Conservation (phyloP, 2,113 vertebrate species). For the Catagonus wagneri region DNA sequence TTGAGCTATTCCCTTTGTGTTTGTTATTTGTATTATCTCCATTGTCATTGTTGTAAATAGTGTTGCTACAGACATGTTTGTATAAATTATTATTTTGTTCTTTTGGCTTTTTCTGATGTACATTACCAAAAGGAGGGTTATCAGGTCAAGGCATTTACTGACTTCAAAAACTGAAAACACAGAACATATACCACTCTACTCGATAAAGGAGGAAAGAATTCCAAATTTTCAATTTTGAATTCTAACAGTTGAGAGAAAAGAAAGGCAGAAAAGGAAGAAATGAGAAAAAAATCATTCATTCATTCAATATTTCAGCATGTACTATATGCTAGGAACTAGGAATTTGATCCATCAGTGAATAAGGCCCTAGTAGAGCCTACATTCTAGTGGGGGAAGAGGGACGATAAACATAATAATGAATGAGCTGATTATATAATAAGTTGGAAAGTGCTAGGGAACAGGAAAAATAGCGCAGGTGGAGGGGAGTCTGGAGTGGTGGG, state of each 20-base stretch:
- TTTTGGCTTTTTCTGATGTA: background rate
- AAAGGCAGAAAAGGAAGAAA: slow-evolving; percentile 17
- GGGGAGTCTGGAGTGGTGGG: background rate
- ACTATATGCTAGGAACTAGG: background rate
- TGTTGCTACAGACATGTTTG: background rate
- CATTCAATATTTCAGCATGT: background rate
- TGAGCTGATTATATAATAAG: background rate
- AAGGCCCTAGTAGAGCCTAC: background rate
- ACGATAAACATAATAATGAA: background rate
- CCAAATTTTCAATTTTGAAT: background rate
- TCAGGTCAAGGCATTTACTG: background rate
- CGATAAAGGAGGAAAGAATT: background rate
- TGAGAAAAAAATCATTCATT: background rate
- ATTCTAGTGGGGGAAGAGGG: background rate
- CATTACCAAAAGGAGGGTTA: slow-evolving; percentile 27
- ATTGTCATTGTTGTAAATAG: slow-evolving; percentile 14
- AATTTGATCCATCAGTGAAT: background rate
- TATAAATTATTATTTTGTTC: slow-evolving; percentile 39
- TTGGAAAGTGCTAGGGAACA: background rate
- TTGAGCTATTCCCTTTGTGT: background rate
- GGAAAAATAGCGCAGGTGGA: background rate
- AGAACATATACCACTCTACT: slow-evolving; percentile 7
- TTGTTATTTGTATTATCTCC: slow-evolving; percentile 24
- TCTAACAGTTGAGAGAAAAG: slow-evolving; percentile 24
- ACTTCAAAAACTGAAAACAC: slow-evolving; percentile 41